Evolutionary conservation across 2,797 vertebrate genomes (phyloP).

Genomic region (Dendrocincla tyrannina): DNA sequence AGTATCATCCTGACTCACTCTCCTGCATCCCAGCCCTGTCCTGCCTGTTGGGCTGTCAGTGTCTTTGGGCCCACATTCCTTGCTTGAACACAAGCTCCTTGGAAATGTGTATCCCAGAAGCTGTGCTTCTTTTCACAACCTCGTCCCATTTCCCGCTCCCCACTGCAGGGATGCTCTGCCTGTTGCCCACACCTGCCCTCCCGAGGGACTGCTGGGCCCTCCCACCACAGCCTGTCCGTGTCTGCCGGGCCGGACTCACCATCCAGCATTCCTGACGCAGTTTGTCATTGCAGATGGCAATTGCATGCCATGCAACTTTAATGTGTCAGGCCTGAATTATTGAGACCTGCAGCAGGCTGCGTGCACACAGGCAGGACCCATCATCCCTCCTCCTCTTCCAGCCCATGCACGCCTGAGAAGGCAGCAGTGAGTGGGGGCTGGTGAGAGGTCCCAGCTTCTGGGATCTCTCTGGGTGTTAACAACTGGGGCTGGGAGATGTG

Average conservation of each 20-base stretch:
- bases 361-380: background rate
- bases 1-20: background rate
- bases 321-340: conserved; percentile 47
- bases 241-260: background rate
- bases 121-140: background rate
- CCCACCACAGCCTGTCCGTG: fast-evolving
- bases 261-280: background rate
- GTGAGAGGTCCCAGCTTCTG: fast-evolving
- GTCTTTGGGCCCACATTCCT: fast-evolving
- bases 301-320: conserved; percentile 29
- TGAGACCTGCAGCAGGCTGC: background rate
- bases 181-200: background rate
- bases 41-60: background rate
- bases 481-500: fast-evolving
- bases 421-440: fast-evolving
- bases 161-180: background rate
- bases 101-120: background rate
- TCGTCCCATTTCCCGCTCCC: background rate
- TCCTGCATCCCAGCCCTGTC: background rate
- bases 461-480: background rate
- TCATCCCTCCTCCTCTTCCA: background rate
- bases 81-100: background rate
- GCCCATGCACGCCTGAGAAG: fast-evolving
- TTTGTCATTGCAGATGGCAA: background rate
- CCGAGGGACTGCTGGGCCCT: fast-evolving